Evolutionary conservation across 2,888 invertebrate genomes (phyloP).

Genomic region (Drosophila phalerata): DNA sequence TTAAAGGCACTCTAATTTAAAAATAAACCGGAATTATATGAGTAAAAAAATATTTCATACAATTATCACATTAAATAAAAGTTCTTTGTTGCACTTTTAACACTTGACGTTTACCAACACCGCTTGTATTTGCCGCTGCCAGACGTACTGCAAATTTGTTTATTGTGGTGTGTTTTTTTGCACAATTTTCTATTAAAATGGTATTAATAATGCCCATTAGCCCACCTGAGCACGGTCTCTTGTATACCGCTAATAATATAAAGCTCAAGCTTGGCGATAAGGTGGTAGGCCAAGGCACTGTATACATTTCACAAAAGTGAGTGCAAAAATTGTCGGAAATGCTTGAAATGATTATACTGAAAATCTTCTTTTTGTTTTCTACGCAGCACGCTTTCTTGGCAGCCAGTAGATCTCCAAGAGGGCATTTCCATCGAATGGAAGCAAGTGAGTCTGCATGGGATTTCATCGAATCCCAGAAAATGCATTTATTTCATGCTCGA

Average conservation of each 20-base stretch:
- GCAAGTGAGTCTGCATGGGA: constrained; percentile 84
- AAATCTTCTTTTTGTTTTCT: constrained; percentile 9
- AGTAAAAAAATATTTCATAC: not conserved
- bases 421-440: constrained; percentile 85
- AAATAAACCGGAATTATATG: not conserved
- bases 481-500: constrained; percentile 85
- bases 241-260: constrained; percentile 82
- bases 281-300: constrained; percentile 79
- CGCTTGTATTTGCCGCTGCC: constrained; percentile 47
- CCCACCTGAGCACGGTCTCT: constrained; percentile 80
- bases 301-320: constrained; percentile 84
- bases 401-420: constrained; percentile 78
- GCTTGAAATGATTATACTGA: constrained; percentile 3
- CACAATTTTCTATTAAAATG: constrained; percentile 74
- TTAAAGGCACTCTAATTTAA: not conserved
- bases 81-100: not conserved
- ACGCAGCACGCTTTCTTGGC: constrained; percentile 83
- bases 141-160: constrained; percentile 52
- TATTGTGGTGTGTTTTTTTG: constrained; percentile 50
- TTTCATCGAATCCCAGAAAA: constrained; percentile 81
- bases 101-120: constrained; percentile 37
- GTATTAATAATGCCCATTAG: constrained; percentile 82
- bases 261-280: constrained; percentile 82
- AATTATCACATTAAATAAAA: not conserved
- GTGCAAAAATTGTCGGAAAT: constrained; percentile 30